These are phyloP conservation scores for Sibirionetta formosa DNA, from an alignment of 2,797 vertebrate species.

Conservation along the genomic window DNA sequence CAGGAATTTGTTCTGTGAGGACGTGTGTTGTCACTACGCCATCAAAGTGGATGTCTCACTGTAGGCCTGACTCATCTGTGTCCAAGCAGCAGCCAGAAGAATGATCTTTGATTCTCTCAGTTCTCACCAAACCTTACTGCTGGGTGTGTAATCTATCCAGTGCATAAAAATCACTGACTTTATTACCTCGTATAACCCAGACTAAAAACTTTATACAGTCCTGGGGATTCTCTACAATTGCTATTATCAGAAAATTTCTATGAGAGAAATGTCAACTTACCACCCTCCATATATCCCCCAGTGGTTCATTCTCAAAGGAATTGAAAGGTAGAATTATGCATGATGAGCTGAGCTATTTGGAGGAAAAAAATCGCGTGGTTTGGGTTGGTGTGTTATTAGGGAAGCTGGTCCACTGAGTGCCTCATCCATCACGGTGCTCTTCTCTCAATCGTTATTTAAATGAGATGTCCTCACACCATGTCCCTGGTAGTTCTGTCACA, in stretches of 20 bases:
- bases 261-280: neutral
- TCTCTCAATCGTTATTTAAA: conserved; percentile 25
- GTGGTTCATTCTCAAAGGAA: neutral
- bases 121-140: neutral
- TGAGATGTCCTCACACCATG: neutral
- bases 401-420: neutral
- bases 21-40: neutral
- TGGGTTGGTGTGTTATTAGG: conserved; percentile 24
- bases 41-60: neutral
- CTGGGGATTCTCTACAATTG: neutral
- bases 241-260: neutral
- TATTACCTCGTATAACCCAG: accelerated
- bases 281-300: neutral
- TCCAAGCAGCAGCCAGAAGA: neutral
- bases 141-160: neutral
- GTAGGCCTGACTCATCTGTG: neutral
- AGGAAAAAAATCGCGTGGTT: neutral
- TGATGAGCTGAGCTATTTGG: neutral
- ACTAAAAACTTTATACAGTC: neutral
- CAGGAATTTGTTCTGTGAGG: neutral
- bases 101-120: neutral
- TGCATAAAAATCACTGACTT: neutral
- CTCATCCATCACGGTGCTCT: conserved; percentile 12
- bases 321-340: neutral
- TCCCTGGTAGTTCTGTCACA: neutral